Evolutionary conservation across 2,113 vertebrate genomes (phyloP), one percentile per base, ranked within the genome.

Genomic region (Ariopsis seemanni): DNA sequence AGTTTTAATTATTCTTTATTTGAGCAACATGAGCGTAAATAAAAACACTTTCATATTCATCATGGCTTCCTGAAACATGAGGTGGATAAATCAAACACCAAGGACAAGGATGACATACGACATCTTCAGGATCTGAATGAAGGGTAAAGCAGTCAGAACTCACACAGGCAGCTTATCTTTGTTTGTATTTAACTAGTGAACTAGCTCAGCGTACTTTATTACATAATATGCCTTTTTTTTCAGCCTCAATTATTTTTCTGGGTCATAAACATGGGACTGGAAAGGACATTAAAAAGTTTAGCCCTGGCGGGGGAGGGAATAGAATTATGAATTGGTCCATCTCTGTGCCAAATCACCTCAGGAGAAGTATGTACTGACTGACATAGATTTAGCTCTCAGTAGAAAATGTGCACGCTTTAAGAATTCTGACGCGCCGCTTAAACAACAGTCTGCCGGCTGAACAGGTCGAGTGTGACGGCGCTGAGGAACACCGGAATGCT

Each of bases 401-500:
- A 3, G 52, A 53, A 53, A 53, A 53, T 65, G 8, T 67, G 67
- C 20, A 34, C 3, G 2, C n/a, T 30, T 6, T 15, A 30, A 71
- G 67, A 65, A 10, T 65, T 65, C 62, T 1, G 30, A 18, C 5
- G 1, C 22, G 5, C 22, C 2, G 30, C 63, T 94, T 95, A 99
- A 82, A 95, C 57, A 0, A 95, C 83, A 72, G 98, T 99, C 92
- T 99, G 98, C 60, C 97, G 96, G 92, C 97, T 97, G 93, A 99
- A 99, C 92, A 99, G 97, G 88, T 99, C 98, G 0, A 99, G 96
- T 25, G 98, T 99, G 92, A 99, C 94, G 0, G 98, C 95, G 0
- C 98, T 97, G 90, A 99, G 97, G 95, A 99, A 99, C 10, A 96
- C 97, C 0, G 98, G 98, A 91, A 99, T 97, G 95, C 98, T 99